phyloP scores from a whole-genome alignment of 2,797 vertebrate species.

The Oreochromis mossambicus region DNA sequence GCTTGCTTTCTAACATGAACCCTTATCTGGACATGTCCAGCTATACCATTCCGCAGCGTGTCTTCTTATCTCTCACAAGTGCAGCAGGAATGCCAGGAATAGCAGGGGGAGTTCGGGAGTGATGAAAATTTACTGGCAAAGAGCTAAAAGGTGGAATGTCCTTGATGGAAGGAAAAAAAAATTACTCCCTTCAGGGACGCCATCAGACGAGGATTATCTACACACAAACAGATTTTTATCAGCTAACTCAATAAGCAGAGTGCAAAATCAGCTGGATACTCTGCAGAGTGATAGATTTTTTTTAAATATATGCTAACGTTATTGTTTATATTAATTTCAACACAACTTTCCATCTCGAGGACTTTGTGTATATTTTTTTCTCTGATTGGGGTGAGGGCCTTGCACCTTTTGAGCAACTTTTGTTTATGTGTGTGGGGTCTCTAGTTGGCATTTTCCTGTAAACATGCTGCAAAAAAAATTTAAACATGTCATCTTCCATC shows the following conservation, averaged over 20 bases:
- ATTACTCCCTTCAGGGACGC: neutral
- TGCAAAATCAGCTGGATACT: neutral
- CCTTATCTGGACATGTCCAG: constrained; percentile 59
- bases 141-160: constrained; percentile 43
- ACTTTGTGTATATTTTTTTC: constrained; percentile 4
- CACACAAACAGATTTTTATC: constrained; percentile 14
- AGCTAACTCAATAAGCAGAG: neutral
- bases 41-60: constrained; percentile 52
- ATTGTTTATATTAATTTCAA: constrained; percentile 21
- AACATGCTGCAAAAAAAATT: constrained; percentile 62
- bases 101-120: constrained; percentile 11
- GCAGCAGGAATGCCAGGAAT: constrained; percentile 58
- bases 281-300: neutral
- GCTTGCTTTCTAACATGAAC: neutral
- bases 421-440: neutral
- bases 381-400: neutral
- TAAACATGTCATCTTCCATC: constrained; percentile 60
- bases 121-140: constrained; percentile 50
- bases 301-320: neutral
- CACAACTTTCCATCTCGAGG: neutral
- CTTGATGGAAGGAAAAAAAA: neutral
- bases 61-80: constrained; percentile 63
- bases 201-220: constrained; percentile 9
- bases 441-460: constrained; percentile 32
- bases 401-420: neutral